A percentile compares a stretch with the other conserved stretches of the same genome.
Conservation (phyloP, 2,113 vertebrate species). For the Mandrillus leucophaeus region DNA sequence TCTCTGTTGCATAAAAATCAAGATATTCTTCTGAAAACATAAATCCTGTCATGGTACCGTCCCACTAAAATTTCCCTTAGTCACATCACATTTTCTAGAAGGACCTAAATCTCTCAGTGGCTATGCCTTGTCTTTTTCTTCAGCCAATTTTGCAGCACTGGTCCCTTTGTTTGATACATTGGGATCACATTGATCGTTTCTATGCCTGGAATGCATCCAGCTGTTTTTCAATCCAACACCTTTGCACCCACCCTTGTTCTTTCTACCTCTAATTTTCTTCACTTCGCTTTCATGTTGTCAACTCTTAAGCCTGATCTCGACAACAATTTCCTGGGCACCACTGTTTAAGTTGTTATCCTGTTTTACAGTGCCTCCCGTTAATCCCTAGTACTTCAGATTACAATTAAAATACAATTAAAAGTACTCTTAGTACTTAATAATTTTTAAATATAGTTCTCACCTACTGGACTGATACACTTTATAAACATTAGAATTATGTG, state of each 20-base stretch:
- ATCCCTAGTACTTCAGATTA: not conserved
- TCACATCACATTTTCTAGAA: not conserved
- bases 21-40: not conserved
- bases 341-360: not conserved
- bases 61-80: not conserved
- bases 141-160: not conserved
- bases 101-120: not conserved
- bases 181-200: no score
- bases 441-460: not conserved
- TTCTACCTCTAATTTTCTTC: not conserved
- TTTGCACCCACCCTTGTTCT: not conserved
- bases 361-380: not conserved
- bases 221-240: not conserved
- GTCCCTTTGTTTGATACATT: not conserved
- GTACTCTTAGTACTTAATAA: not conserved
- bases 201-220: not conserved
- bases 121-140: not conserved
- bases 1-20: not conserved
- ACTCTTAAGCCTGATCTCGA: not conserved
- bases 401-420: not conserved
- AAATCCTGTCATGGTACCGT: not conserved
- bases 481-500: not conserved
- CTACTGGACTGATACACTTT: not conserved
- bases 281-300: not conserved
- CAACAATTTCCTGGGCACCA: not conserved